Evolutionary conservation across 2,797 vertebrate genomes (phyloP), one percentile per base, ranked within the genome.

Genomic region (Vultur gryphus): DNA sequence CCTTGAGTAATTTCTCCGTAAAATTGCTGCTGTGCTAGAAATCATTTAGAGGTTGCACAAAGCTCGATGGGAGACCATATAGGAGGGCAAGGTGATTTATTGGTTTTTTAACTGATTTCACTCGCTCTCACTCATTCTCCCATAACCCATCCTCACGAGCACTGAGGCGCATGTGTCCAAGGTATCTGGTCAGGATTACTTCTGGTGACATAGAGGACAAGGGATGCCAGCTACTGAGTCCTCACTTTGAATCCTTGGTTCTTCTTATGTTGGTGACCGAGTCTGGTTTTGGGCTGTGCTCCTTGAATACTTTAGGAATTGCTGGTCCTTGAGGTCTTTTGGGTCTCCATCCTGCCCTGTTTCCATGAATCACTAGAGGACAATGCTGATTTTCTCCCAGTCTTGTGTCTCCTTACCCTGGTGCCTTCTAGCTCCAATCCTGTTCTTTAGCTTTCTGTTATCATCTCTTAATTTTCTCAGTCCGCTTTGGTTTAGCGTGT

Each of bases 1-100:
- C 83, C 65, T 59, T 33, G 76, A 92, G 70, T 88, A 59, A 81
- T 96, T 94, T 75, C 77, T 90, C 65, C 3, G 18, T 93, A 55
- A 78, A 92, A 71, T 49, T 84, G 39, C 80, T 67, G 48, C 90
- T 8, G 10, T 33, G 77, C 65, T 90, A 86, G 80, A 81, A 87
- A 90, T 92, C 89, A 57, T 82, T 87, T 75, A 65, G 73, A 93
- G 44, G 72, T 73, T 86, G 51, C 55, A 51, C 59, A 46, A 43
- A 77, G 72, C 87, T 86, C 2, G 0, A 9, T 55, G 69, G 65
- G 77, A 86, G 64, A 58, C 4, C 4, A 8, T 43, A 20, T 26
- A 89, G 43, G 69, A 89, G 13, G 35, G 35, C 26, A 71, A 59
- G 10, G 49, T 29, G 65, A 70, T 88, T 89, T 92, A 72, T 48